These are phyloP conservation scores for Malurus alboscapulatus DNA, from an alignment of 2,113 vertebrate species.

Conservation along the genomic window DNA sequence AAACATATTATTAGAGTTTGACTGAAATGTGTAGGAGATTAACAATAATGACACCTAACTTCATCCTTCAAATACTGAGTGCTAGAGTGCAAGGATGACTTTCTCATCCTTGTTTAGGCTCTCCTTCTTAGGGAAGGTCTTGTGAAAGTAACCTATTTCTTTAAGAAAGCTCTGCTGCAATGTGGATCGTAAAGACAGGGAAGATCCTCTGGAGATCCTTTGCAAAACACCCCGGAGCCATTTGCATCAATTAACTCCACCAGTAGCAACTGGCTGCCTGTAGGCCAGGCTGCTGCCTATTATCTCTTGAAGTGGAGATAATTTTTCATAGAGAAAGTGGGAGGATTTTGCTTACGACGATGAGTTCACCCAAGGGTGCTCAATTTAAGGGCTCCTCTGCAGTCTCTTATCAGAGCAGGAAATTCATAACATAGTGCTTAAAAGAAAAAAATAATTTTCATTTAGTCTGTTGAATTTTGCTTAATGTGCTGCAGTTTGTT, in stretches of 20 bases:
- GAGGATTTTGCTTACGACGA: background rate
- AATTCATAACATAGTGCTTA: background rate
- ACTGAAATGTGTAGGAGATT: background rate
- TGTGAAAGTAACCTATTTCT: background rate
- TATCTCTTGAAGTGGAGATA: background rate
- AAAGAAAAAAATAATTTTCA: background rate
- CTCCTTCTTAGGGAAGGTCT: background rate
- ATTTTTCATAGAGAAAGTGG: background rate
- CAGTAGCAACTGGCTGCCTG: background rate
- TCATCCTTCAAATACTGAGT: background rate
- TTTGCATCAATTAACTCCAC: constrained; percentile 1
- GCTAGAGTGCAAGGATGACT: background rate
- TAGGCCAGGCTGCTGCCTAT: background rate
- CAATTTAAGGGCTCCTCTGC: background rate
- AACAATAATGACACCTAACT: background rate
- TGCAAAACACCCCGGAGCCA: background rate
- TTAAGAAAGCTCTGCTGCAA: background rate
- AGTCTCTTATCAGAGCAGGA: background rate
- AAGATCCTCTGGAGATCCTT: background rate
- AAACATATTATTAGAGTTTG: constrained; percentile 28
- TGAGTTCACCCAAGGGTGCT: background rate
- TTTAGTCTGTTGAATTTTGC: background rate
- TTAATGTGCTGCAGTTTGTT: background rate
- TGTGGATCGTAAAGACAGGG: background rate
- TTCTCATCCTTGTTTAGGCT: background rate